Evolutionary conservation across 2,113 vertebrate genomes (phyloP).

Genomic region (Alouatta palliata): DNA sequence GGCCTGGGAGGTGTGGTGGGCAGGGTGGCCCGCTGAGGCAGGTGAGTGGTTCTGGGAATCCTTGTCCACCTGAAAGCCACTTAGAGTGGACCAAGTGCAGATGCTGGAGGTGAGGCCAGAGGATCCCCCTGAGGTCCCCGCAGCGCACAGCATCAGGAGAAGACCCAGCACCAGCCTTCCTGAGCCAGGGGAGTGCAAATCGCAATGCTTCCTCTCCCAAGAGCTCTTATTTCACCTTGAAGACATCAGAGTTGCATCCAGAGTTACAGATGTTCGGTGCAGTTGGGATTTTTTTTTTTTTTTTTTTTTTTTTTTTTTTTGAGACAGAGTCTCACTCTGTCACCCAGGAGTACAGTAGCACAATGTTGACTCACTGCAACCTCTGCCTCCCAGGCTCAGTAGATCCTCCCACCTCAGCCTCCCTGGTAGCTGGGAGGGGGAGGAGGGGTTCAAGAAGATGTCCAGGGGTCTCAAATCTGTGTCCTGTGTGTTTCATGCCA

Average conservation of each 20-base stretch:
- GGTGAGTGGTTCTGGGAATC: background rate
- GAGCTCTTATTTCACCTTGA: background rate
- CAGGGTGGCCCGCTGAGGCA: background rate
- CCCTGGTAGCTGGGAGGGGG: background rate
- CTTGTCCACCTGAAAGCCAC: background rate
- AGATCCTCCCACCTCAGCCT: background rate
- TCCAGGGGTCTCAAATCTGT: background rate
- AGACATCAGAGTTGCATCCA: background rate
- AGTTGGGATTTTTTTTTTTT: background rate
- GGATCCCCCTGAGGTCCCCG: rapidly evolving
- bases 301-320: background rate
- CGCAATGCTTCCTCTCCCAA: rapidly evolving
- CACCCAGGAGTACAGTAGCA: background rate
- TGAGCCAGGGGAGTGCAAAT: background rate
- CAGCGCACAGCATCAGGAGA: background rate
- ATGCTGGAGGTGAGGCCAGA: background rate
- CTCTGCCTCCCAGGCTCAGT: background rate
- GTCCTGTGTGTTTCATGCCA: background rate
- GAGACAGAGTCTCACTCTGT: background rate
- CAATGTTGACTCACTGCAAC: background rate
- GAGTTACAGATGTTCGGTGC: background rate
- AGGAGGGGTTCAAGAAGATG: background rate
- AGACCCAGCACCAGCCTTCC: background rate
- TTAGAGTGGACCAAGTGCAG: rapidly evolving
- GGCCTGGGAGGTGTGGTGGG: rapidly evolving